Evolutionary conservation across 2,888 invertebrate species (phyloP).

Genomic region (Nowickia ferox): DNA sequence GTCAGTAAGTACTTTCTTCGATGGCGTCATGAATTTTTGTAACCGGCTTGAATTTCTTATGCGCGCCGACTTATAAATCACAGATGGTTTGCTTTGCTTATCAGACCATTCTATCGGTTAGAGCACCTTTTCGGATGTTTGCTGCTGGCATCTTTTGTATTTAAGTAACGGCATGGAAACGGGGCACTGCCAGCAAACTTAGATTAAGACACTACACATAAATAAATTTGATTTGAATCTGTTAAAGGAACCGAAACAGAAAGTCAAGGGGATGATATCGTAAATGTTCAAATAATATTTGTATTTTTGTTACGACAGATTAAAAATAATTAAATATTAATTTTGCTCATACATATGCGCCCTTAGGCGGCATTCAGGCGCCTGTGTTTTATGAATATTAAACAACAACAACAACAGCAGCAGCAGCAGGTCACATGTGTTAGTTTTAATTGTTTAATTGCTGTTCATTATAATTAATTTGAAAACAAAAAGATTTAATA

Average conservation of each 20-base stretch:
- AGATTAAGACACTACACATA: slow-evolving; percentile 24
- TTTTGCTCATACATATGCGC: not conserved
- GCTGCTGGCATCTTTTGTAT: not conserved
- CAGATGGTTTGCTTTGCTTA: slow-evolving; percentile 23
- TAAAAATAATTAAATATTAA: slow-evolving; percentile 48
- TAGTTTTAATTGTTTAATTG: no score
- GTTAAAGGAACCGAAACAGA: not conserved
- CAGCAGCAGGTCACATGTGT: no score
- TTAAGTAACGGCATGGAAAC: not conserved
- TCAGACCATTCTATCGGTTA: not conserved
- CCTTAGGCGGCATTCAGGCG: not conserved
- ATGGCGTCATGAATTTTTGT: slow-evolving; percentile 40
- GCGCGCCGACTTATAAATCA: slow-evolving; percentile 36
- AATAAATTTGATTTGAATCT: slow-evolving; percentile 19
- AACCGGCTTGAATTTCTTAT: slow-evolving; percentile 10
- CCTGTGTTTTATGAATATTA: not conserved
- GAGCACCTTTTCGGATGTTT: not conserved
- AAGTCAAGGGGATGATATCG: not conserved
- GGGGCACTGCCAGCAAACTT: slow-evolving; percentile 1
- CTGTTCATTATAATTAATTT: no score
- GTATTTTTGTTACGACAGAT: slow-evolving; percentile 6
- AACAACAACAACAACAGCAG: not conserved
- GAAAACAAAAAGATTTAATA: no score
- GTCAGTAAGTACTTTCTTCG: slow-evolving; percentile 7
- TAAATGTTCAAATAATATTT: slow-evolving; percentile 3